These are phyloP conservation scores for Poeciliopsis retropinna DNA, from an alignment of 2,113 vertebrate genomes.

Conservation along the genomic window DNA sequence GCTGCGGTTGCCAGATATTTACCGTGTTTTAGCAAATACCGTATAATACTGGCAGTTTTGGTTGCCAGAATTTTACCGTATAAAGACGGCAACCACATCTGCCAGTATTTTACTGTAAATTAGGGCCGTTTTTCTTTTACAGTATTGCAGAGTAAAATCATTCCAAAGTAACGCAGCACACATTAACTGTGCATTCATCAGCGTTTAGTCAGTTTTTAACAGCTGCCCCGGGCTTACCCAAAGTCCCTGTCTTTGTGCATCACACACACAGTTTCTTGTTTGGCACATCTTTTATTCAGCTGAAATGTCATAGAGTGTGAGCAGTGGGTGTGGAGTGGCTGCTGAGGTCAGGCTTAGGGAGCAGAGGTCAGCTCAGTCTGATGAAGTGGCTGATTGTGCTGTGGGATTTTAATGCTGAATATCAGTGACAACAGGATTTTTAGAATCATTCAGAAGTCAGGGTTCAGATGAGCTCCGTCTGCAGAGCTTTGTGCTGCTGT, in stretches of 20 bases:
- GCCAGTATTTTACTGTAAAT: too few species aligned
- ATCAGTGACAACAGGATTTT: conserved; percentile 41
- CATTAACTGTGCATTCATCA: conserved; percentile 1
- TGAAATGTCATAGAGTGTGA: conserved; percentile 53
- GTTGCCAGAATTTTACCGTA: too few species aligned
- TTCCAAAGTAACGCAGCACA: conserved; percentile 4
- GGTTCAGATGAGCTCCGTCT: conserved; percentile 21
- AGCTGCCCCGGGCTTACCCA: neutral
- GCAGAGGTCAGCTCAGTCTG: conserved; percentile 49
- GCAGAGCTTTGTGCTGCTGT: conserved; percentile 15
- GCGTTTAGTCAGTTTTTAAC: conserved; percentile 3
- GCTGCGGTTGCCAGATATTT: too few species aligned
- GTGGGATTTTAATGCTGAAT: conserved; percentile 19
- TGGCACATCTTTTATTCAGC: conserved; percentile 38
- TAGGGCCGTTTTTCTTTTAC: neutral
- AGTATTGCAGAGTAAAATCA: conserved; percentile 41
- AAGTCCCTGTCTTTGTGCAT: conserved; percentile 22
- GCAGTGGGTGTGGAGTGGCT: conserved; percentile 30
- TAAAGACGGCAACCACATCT: too few species aligned
- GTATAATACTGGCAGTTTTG: too few species aligned
- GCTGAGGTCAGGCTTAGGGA: conserved; percentile 27
- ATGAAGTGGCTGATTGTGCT: conserved; percentile 65
- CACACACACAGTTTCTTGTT: conserved; percentile 27
- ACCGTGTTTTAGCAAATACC: too few species aligned
- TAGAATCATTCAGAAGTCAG: conserved; percentile 47